Conservation (phyloP, 2,113 vertebrate genomes). For the Aphelocoma coerulescens region DNA sequence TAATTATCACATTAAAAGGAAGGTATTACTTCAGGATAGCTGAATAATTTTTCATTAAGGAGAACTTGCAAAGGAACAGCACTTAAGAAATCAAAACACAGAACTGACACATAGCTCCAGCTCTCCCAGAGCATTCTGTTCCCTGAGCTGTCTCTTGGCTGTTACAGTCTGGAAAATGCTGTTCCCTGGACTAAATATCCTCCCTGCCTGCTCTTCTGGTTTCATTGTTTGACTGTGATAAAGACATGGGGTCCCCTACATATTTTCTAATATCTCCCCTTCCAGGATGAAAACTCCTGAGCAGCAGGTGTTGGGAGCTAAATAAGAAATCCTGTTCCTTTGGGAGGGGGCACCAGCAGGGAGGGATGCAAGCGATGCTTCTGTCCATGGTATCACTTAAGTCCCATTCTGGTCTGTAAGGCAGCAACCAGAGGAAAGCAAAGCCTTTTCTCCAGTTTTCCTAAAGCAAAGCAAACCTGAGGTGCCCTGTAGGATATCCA, state of each 20-base stretch:
- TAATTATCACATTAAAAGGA: slow-evolving; percentile 22
- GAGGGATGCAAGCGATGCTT: neutral
- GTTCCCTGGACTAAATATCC: neutral
- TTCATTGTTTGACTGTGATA: neutral
- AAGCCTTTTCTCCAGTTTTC: neutral
- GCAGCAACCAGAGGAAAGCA: neutral
- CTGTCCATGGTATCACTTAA: neutral
- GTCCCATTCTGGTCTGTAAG: neutral
- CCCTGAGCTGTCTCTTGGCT: neutral
- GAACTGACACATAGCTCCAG: neutral
- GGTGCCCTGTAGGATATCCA: neutral
- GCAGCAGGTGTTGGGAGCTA: neutral
- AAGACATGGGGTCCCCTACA: neutral
- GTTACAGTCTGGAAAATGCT: neutral
- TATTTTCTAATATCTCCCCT: neutral
- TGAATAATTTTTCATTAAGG: slow-evolving; percentile 52
- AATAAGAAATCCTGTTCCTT: neutral
- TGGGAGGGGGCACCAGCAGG: neutral
- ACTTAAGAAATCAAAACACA: neutral
- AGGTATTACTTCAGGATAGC: neutral
- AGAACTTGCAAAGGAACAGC: neutral
- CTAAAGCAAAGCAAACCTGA: neutral
- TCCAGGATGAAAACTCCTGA: neutral
- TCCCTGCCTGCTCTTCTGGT: neutral
- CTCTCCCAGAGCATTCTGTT: neutral